Conservation (phyloP, 1,140 invertebrate genomes). For the Gryon sp. region DNA sequence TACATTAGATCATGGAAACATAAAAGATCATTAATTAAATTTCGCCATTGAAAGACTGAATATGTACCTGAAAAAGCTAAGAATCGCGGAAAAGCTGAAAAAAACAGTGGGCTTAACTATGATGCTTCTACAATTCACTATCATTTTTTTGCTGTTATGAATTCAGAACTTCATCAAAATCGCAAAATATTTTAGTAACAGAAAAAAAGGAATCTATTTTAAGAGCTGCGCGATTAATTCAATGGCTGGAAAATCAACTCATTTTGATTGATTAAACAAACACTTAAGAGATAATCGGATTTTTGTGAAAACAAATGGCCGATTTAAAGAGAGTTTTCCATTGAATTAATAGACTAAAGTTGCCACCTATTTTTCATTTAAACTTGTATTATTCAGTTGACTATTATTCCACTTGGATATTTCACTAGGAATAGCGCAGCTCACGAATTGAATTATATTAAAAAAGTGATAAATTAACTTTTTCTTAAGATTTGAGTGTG, state of each 20-base stretch:
- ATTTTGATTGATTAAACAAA: too few species aligned
- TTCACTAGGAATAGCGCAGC: too few species aligned
- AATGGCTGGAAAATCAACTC: too few species aligned
- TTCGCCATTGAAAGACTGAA: conserved; percentile 69
- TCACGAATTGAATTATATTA: too few species aligned
- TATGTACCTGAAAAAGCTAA: conserved; percentile 68
- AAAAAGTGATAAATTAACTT: too few species aligned
- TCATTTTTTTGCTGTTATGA: conserved; percentile 15
- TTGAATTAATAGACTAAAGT: too few species aligned
- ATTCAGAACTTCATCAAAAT: conserved; percentile 2
- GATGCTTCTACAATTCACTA: conserved; percentile 33
- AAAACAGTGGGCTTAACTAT: conserved; percentile 36
- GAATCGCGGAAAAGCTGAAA: conserved; percentile 51
- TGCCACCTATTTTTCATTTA: neutral
- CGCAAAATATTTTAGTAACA: neutral
- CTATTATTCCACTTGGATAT: too few species aligned
- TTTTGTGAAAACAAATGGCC: too few species aligned
- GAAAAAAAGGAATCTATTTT: neutral
- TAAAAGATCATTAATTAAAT: conserved; percentile 36
- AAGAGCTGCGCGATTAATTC: conserved; percentile 11
- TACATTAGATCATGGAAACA: conserved; percentile 2
- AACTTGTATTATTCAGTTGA: too few species aligned
- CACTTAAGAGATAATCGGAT: too few species aligned
- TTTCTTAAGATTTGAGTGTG: conserved; percentile 59
- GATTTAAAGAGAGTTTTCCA: too few species aligned